Evolutionary conservation across 2,113 vertebrate species (phyloP).

Genomic region (Zapus hudsonius): DNA sequence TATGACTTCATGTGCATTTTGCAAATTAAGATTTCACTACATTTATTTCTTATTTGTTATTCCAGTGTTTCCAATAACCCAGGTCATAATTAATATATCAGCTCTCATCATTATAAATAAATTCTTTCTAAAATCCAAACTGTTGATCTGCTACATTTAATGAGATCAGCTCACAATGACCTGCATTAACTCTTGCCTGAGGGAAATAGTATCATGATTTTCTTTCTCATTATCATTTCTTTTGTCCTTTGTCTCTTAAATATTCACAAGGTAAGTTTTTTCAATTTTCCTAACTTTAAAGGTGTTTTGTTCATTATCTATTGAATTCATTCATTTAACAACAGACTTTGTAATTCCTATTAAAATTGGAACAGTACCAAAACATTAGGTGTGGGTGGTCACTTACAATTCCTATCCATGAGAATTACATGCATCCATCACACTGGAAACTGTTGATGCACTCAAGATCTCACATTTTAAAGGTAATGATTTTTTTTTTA

Average conservation of each 20-base stretch:
- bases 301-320: not conserved
- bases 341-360: not conserved
- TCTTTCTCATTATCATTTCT: not conserved
- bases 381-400: not conserved
- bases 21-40: not conserved
- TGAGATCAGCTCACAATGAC: not conserved
- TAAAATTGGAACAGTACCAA: not conserved
- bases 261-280: not conserved
- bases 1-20: not conserved
- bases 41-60: not conserved
- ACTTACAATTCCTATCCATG: not conserved
- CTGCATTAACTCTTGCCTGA: not conserved
- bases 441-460: not conserved
- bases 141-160: not conserved
- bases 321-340: not conserved
- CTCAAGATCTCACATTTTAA: conserved; percentile 14
- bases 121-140: not conserved
- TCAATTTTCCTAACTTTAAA: not conserved
- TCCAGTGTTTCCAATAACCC: not conserved
- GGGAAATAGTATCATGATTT: not conserved
- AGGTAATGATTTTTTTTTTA: not conserved
- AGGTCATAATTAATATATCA: not conserved
- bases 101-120: not conserved
- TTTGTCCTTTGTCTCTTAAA: not conserved
- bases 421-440: not conserved